phyloP scores from a whole-genome alignment of 92 coral and sea anemone genomes.

The Porites lobata region DNA sequence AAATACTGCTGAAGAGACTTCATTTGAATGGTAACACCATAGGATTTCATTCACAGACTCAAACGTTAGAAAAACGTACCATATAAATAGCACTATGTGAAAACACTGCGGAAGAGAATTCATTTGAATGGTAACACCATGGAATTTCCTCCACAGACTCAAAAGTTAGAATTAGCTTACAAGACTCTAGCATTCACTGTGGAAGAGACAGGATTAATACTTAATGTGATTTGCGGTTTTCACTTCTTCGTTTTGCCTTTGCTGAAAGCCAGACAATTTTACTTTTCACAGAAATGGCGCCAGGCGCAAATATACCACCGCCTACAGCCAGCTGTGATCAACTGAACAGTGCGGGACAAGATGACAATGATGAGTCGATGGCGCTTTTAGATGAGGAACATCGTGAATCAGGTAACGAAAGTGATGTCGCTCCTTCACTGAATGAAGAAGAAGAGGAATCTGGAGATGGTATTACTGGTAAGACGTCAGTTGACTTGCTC shows the following conservation, averaged over 20 bases:
- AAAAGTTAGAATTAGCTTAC: too few relatives aligned
- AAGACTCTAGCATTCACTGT: too few relatives aligned
- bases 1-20: too few relatives aligned
- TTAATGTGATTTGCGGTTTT: not conserved
- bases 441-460: constrained; percentile 13
- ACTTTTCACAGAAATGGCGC: constrained; percentile 25
- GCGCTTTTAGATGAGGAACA: constrained; percentile 31
- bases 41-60: too few relatives aligned
- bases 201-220: too few relatives aligned
- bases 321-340: constrained; percentile 62
- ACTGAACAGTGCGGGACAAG: not conserved
- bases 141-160: too few relatives aligned
- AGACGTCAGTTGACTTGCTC: not conserved
- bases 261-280: not conserved
- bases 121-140: too few relatives aligned
- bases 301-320: constrained; percentile 80
- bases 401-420: constrained; percentile 24
- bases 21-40: too few relatives aligned
- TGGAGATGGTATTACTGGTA: constrained; percentile 6
- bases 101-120: too few relatives aligned
- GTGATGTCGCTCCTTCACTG: not conserved
- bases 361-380: constrained; percentile 20
- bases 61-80: too few relatives aligned
- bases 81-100: too few relatives aligned
- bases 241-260: not conserved